Conservation (phyloP, 2,113 vertebrate species). For the Ifrita kowaldi region DNA sequence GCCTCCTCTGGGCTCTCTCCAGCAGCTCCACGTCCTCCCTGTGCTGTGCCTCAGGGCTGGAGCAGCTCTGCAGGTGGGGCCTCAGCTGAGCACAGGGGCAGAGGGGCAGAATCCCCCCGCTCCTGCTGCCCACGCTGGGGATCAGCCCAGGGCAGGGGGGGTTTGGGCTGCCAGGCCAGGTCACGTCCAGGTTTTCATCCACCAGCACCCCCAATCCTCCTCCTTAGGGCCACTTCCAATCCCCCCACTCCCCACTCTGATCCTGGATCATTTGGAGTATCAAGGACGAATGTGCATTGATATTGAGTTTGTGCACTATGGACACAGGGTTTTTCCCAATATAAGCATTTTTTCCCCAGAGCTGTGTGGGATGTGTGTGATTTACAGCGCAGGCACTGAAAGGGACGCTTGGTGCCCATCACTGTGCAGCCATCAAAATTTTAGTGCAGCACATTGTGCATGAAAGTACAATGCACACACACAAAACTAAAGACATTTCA, state of each 20-base stretch:
- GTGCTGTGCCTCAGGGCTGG: background rate
- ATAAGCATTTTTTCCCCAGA: background rate
- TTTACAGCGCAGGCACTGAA: background rate
- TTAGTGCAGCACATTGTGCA: background rate
- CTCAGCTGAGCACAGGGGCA: background rate
- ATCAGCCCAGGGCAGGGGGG: background rate
- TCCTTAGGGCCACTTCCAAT: background rate
- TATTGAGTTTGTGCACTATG: background rate
- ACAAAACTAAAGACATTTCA: background rate
- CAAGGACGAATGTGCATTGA: background rate
- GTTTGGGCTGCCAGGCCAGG: background rate
- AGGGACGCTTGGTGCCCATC: background rate
- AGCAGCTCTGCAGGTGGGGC: background rate
- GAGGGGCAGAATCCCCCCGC: background rate
- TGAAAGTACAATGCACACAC: background rate
- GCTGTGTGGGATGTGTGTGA: background rate
- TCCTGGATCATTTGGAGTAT: background rate
- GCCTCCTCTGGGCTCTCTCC: background rate
- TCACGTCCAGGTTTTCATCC: background rate
- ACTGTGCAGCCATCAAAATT: background rate
- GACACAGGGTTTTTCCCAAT: background rate
- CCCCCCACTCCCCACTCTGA: background rate
- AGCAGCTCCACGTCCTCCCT: background rate
- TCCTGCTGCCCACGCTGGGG: background rate
- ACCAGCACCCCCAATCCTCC: background rate